Evolutionary conservation across 2,797 vertebrate species (phyloP).

Genomic region (Chromobotia macracanthus): DNA sequence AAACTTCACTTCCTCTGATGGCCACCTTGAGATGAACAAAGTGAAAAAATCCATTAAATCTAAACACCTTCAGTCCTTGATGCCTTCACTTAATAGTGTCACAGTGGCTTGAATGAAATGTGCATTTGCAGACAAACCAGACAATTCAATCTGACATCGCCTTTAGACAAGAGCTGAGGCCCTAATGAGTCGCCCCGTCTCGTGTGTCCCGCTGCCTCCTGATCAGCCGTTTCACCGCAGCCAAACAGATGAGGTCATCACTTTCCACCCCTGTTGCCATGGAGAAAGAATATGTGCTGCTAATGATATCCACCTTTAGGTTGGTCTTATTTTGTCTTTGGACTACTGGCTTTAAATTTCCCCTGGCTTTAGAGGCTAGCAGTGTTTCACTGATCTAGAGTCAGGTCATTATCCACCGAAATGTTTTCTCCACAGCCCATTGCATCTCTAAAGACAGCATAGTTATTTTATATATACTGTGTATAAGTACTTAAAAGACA

Average conservation of each 20-base stretch:
- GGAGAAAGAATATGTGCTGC: slow-evolving; percentile 45
- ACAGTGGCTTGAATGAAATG: slow-evolving; percentile 26
- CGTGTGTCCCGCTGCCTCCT: slow-evolving; percentile 40
- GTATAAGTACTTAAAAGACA: no score
- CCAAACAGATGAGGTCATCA: slow-evolving; percentile 54
- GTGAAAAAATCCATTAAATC: slow-evolving; percentile 16
- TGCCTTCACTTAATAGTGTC: no score
- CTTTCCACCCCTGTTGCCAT: slow-evolving; percentile 50
- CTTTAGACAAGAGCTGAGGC: slow-evolving; percentile 48
- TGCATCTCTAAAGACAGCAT: no score
- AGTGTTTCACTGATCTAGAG: slow-evolving; percentile 15
- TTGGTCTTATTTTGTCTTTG: slow-evolving; percentile 41
- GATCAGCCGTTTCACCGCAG: slow-evolving; percentile 56
- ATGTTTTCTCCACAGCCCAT: no score
- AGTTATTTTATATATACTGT: no score
- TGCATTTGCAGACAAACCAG: slow-evolving; percentile 41
- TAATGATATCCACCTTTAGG: slow-evolving; percentile 50
- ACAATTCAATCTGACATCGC: slow-evolving; percentile 51
- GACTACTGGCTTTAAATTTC: slow-evolving; percentile 29
- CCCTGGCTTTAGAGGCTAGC: no score
- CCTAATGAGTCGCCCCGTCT: slow-evolving; percentile 53
- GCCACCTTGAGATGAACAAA: slow-evolving; percentile 24
- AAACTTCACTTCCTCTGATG: slow-evolving; percentile 26
- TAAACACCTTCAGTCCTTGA: slow-evolving; percentile 13
- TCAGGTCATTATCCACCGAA: slow-evolving; percentile 10